phyloP scores from a whole-genome alignment of 2,888 invertebrate genomes.

The Anorthoa munda region DNA sequence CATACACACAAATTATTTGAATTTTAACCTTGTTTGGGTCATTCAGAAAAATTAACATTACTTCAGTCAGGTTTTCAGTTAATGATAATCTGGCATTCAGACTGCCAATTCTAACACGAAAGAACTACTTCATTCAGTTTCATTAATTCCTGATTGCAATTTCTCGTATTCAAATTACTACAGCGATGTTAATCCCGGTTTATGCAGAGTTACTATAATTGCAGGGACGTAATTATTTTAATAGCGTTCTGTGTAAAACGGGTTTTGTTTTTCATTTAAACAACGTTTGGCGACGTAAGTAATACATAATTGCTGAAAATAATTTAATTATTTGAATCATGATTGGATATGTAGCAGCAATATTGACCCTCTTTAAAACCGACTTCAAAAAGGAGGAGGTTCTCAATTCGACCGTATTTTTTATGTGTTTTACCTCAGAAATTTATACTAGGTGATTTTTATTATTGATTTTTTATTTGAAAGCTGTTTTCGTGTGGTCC shows the following conservation, averaged over 20 bases:
- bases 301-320: not conserved
- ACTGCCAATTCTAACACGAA: not conserved
- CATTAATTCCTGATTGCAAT: constrained; percentile 5
- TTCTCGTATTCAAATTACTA: not conserved
- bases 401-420: too few relatives aligned
- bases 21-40: too few relatives aligned
- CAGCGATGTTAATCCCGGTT: constrained; percentile 14
- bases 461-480: too few relatives aligned
- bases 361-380: too few relatives aligned
- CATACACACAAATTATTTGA: too few relatives aligned
- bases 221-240: constrained; percentile 23
- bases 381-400: too few relatives aligned
- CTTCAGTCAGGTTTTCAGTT: not conserved
- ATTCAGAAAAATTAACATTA: not conserved
- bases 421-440: too few relatives aligned
- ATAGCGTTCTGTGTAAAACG: not conserved
- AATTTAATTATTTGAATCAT: not conserved
- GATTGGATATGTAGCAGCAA: not conserved
- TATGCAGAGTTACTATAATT: constrained; percentile 34
- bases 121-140: constrained; percentile 1
- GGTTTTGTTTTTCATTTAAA: constrained; percentile 9
- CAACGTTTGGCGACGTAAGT: not conserved
- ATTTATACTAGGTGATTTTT: too few relatives aligned
- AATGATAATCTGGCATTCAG: not conserved
- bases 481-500: too few relatives aligned